Base-by-base conservation (phyloP, 2,113 vertebrate genomes). In the Tinamus guttatus region DNA sequence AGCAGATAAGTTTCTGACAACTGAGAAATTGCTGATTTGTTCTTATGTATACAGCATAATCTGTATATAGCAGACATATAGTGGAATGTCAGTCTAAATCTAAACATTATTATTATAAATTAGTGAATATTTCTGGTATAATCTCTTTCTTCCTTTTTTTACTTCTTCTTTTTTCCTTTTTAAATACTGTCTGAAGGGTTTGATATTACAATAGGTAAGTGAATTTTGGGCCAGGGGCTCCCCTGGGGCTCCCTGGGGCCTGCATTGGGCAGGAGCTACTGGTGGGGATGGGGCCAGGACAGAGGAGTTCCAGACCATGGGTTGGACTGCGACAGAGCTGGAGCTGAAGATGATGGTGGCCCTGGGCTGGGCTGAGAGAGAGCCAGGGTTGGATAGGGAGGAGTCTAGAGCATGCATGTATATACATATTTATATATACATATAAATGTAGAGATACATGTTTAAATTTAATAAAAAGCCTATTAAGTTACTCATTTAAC, bases 151-250 rank as follows among this genome's bases (percentile, higher is more conserved):
- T 41, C 8, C 40, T 41, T 41, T 11, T 13, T 41, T 41, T 11
- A 11, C 34, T 6, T 40, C 30, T 36, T 25, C 15, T 34, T 19
- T 67, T 25, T 3, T 3, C 8, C 3, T 21, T 36, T 5, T 2
- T 27, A 51, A 10, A 41, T 68, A 18, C 7, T 20, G 2, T 45
- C 1, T 0, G 11, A 77, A 19, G 17, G 21, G 5, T 41, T 90
- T 69, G 63, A 28, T 5, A 38, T 77, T 13, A 19, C 25, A 12
- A 28, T 21, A 34, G 24, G 13, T 11, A 64, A 32, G 59, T 52
- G 5, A 3, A 3, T 13, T 2, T 5, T 22, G 16, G 30, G 28
- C 3, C 5, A 4, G 16, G 17, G 27, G 6, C 54, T 56, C 28
- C 28, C 51, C 27, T 9, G 28, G 15, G 27, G 25, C 52, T 56